phyloP scores from a whole-genome alignment of 2,888 invertebrate species.

The Apeira syringaria region DNA sequence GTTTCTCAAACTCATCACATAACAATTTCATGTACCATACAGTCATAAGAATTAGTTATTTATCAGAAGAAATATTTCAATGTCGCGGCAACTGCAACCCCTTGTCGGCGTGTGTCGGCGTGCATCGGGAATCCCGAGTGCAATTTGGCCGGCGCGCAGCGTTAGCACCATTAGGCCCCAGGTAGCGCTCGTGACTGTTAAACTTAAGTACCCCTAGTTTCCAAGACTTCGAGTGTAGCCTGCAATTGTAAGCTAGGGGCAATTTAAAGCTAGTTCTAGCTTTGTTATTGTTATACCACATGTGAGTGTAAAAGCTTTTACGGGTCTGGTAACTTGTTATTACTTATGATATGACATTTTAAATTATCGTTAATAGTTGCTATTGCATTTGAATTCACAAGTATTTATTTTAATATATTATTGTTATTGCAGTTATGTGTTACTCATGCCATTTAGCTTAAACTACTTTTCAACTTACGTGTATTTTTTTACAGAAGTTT shows the following conservation, averaged over 20 bases:
- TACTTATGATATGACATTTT: too few species aligned
- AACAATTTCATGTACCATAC: too few species aligned
- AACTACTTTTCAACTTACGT: too few species aligned
- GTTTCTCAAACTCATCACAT: too few species aligned
- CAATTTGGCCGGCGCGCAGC: slow-evolving; percentile 27
- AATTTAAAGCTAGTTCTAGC: slow-evolving; percentile 18
- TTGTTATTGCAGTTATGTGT: too few species aligned
- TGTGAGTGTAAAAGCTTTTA: slow-evolving; percentile 1
- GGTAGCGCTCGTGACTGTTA: slow-evolving; percentile 51
- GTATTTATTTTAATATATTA: too few species aligned
- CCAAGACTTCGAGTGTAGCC: slow-evolving; percentile 17
- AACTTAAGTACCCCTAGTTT: slow-evolving; percentile 34
- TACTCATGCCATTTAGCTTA: too few species aligned
- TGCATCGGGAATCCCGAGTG: slow-evolving; percentile 13
- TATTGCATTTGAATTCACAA: too few species aligned
- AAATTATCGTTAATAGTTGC: too few species aligned
- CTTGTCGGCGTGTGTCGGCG: too few species aligned
- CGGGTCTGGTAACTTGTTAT: background rate
- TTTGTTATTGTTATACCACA: background rate
- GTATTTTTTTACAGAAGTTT: too few species aligned
- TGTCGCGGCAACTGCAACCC: too few species aligned
- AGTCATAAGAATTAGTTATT: background rate
- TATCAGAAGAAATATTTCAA: background rate
- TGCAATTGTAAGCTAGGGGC: slow-evolving; percentile 16
- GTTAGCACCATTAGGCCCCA: slow-evolving; percentile 43